phyloP scores from a whole-genome alignment of 2,797 vertebrate genomes.

The Vultur gryphus region DNA sequence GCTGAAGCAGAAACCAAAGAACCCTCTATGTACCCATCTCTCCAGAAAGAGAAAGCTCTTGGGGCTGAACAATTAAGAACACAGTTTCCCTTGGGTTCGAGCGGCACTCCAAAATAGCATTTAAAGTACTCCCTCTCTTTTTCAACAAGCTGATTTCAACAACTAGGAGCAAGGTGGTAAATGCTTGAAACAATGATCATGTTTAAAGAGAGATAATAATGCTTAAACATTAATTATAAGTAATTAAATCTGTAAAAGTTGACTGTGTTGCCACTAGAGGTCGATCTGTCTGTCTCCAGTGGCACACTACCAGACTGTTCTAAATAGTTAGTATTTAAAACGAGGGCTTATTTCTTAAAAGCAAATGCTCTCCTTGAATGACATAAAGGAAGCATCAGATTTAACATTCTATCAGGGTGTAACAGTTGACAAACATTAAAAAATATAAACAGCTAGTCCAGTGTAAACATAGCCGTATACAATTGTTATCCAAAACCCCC shows the following conservation, averaged over 20 bases:
- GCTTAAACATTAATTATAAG: background rate
- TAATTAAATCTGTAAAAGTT: background rate
- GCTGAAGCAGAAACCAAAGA: slow-evolving; percentile 62
- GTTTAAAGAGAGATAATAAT: background rate
- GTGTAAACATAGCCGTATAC: background rate
- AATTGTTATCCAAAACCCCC: background rate
- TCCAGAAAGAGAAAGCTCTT: slow-evolving; percentile 55
- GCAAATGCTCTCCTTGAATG: background rate
- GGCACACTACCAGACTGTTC: background rate
- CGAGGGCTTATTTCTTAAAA: background rate
- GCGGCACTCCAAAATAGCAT: background rate
- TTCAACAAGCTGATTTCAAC: background rate
- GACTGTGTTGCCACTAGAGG: slow-evolving; percentile 10
- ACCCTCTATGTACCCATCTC: slow-evolving; percentile 70
- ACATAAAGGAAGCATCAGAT: background rate
- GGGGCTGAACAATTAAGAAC: background rate
- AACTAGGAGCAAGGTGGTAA: background rate
- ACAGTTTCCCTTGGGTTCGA: background rate
- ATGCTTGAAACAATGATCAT: background rate
- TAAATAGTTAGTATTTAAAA: background rate
- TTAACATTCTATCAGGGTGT: background rate
- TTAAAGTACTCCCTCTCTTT: background rate
- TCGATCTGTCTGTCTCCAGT: background rate
- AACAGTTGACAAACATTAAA: background rate
- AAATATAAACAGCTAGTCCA: background rate